Evolutionary conservation across 2,113 vertebrate species (phyloP).

Genomic region (Equus przewalskii): DNA sequence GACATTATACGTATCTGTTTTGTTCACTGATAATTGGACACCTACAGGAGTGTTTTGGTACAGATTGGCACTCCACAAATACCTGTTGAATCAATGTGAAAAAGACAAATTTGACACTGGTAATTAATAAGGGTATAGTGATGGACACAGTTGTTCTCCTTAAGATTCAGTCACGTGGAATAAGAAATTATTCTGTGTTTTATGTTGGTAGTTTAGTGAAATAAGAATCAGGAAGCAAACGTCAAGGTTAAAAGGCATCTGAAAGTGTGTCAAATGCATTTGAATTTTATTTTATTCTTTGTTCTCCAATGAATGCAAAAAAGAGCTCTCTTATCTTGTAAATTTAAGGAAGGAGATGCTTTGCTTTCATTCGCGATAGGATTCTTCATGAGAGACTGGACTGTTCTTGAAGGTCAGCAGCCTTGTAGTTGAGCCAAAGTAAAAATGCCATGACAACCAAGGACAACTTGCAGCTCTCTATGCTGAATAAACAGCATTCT

Average conservation of each 20-base stretch:
- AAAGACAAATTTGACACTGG: background rate
- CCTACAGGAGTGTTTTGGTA: fast-evolving
- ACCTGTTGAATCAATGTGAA: background rate
- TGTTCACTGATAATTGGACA: background rate
- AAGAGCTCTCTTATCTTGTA: background rate
- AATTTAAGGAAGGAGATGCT: background rate
- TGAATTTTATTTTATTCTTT: background rate
- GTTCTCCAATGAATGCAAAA: background rate
- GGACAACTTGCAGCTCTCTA: no score
- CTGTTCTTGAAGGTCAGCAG: background rate
- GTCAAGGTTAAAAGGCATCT: background rate
- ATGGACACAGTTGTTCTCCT: fast-evolving
- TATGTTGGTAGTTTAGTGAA: background rate
- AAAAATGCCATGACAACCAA: background rate
- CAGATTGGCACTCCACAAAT: background rate
- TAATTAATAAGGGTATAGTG: background rate
- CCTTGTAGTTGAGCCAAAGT: background rate
- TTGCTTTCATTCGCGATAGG: background rate
- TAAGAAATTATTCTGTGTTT: background rate
- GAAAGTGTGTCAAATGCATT: fast-evolving
- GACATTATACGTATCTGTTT: background rate
- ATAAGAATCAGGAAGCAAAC: background rate
- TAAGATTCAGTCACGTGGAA: background rate
- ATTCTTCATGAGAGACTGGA: no score
- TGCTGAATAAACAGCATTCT: fast-evolving